Evolutionary conservation across 1,140 invertebrate species (phyloP), one percentile per base, ranked within the genome.

Genomic region (Drosophila persimilis): DNA sequence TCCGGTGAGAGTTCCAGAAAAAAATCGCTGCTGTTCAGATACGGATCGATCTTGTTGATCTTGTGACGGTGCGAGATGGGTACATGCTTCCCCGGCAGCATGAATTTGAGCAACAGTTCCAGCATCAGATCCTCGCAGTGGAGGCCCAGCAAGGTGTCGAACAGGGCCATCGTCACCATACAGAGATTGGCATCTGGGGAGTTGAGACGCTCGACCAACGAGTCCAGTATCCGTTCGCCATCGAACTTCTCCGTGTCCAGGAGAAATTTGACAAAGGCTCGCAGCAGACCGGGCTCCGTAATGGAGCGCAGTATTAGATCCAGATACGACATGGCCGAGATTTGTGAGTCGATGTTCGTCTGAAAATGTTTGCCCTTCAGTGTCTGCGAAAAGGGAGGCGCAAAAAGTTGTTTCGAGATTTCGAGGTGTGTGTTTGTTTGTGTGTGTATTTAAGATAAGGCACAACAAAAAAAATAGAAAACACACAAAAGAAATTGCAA

Each of bases 71-170:
- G 96, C 20, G 96, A 96, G 7, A 97, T 93, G 94, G 98, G 97
- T 0, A 99, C 94, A 92, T 99, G 97, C n/a, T 95, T 95, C 86
- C 97, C 97, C 11, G 96, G 96, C 73, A 96, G 93, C 50, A 99
- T 92, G 89, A 98, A 96, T 92, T 95, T 96, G 73, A 98, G 95
- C 51, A 99, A 94, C 26, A 99, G 92, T 89, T 98, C 97, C 77
- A 98, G 93, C 96, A 99, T 97, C n/a, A 99, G 94, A 91, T 99
- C 98, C 92, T 99, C 98, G 92, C 97, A 99, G 90, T 98, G 97
- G 45, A 99, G 92, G 80, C 97, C 95, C 24, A 99, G 93, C 55
- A 99, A 92, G 0, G 97, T 98, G 91, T 97, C 95, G 90, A 99
- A 97, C 7, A 99, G 89, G 0, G 96, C 95, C 71, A 99, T 91